Evolutionary conservation across 2,113 vertebrate species (phyloP).

Genomic region (Nymphicus hollandicus): DNA sequence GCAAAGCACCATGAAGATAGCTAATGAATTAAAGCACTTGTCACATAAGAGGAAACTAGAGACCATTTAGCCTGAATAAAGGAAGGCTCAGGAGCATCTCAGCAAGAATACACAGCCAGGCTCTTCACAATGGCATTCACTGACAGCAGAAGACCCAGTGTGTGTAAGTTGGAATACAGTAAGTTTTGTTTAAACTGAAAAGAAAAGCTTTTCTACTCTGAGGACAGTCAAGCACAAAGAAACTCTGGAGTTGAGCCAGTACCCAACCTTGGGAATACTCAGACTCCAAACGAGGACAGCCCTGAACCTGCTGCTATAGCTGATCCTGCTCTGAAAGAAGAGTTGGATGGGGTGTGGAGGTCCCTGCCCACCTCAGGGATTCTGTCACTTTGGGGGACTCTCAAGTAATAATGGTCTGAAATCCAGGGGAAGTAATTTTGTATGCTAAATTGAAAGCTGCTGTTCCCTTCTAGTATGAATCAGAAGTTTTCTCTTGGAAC

Average conservation of each 20-base stretch:
- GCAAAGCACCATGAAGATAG: neutral
- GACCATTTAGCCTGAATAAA: neutral
- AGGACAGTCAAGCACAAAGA: neutral
- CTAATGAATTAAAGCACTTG: neutral
- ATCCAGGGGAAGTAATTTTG: neutral
- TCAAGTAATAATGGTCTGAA: rapidly evolving
- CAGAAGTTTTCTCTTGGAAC: neutral
- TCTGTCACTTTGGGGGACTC: neutral
- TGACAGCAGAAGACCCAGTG: neutral
- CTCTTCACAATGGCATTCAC: neutral
- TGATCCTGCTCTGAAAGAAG: neutral
- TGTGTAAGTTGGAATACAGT: neutral
- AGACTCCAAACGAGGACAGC: neutral
- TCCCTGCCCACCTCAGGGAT: neutral
- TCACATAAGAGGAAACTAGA: neutral
- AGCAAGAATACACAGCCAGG: neutral
- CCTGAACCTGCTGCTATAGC: neutral
- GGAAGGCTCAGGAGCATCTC: neutral
- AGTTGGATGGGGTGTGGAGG: rapidly evolving
- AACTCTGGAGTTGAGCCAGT: neutral
- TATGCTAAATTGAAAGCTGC: neutral
- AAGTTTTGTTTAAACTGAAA: neutral
- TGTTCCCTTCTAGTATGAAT: neutral
- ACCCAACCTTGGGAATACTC: neutral
- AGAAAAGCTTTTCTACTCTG: neutral